These are phyloP conservation scores for Hycleus phaleratus DNA, from an alignment of 1,140 invertebrate species.

Conservation along the genomic window DNA sequence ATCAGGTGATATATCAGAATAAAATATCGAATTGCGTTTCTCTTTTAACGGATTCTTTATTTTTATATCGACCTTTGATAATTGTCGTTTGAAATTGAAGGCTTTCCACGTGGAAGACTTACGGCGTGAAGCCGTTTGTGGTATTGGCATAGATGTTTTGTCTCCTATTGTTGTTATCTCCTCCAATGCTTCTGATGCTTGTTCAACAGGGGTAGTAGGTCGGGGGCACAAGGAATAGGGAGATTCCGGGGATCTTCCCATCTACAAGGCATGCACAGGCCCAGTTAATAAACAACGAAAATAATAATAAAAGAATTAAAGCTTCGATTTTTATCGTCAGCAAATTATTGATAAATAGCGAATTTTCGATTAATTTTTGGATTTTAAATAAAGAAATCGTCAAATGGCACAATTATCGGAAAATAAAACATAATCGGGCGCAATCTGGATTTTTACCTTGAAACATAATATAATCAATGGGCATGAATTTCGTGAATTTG, in stretches of 20 bases:
- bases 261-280: conserved; percentile 28
- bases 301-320: too few relatives aligned
- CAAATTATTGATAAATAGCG: too few relatives aligned
- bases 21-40: conserved; percentile 40
- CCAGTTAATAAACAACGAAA: conserved; percentile 9
- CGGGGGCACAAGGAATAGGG: conserved; percentile 35
- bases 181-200: conserved; percentile 32
- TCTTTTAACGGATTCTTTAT: conserved; percentile 51
- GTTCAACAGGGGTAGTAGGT: conserved; percentile 40
- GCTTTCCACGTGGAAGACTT: conserved; percentile 61
- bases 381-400: too few relatives aligned
- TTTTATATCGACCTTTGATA: conserved; percentile 72
- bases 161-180: conserved; percentile 21
- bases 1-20: conserved; percentile 32
- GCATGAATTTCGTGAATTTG: too few relatives aligned
- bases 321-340: too few relatives aligned
- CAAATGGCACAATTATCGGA: too few relatives aligned
- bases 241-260: conserved; percentile 38
- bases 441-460: too few relatives aligned
- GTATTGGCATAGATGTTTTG: conserved; percentile 7
- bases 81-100: conserved; percentile 70
- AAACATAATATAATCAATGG: too few relatives aligned
- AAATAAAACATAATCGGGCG: too few relatives aligned
- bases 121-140: conserved; percentile 39
- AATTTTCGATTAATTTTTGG: too few relatives aligned